Conservation (phyloP, 2,797 vertebrate genomes). For the Mormyrops attenuatus region DNA sequence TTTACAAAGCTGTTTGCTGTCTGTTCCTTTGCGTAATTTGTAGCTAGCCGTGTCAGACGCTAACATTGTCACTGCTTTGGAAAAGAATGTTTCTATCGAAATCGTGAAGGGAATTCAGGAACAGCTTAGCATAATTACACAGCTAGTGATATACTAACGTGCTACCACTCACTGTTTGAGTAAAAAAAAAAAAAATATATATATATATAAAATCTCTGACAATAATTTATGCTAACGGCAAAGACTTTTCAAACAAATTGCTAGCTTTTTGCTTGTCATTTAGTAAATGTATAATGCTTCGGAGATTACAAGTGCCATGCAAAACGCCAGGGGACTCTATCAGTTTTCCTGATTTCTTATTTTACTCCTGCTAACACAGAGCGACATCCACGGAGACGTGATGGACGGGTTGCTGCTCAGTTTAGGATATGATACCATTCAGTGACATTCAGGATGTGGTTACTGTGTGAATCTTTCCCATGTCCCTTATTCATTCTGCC, state of each 20-base stretch:
- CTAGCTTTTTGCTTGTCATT: neutral
- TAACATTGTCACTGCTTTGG: neutral
- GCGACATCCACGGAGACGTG: neutral
- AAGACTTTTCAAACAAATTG: neutral
- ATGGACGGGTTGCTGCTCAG: neutral
- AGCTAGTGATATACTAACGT: neutral
- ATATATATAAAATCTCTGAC: neutral
- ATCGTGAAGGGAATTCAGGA: neutral
- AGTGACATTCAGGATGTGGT: neutral
- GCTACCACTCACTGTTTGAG: neutral
- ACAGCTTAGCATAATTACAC: neutral
- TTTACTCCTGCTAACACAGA: neutral
- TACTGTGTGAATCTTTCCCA: neutral
- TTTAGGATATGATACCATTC: neutral
- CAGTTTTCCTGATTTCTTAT: neutral
- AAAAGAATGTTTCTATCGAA: neutral
- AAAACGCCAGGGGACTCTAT: neutral
- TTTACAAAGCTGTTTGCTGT: neutral
- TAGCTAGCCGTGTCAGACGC: neutral
- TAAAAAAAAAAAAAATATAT: neutral
- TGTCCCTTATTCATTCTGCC: neutral
- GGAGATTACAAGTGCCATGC: neutral
- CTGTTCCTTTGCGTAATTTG: neutral
- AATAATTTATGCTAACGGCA: neutral
- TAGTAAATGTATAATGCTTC: neutral